phyloP scores from a whole-genome alignment of 1,140 invertebrate species.

The Myzus persicae region DNA sequence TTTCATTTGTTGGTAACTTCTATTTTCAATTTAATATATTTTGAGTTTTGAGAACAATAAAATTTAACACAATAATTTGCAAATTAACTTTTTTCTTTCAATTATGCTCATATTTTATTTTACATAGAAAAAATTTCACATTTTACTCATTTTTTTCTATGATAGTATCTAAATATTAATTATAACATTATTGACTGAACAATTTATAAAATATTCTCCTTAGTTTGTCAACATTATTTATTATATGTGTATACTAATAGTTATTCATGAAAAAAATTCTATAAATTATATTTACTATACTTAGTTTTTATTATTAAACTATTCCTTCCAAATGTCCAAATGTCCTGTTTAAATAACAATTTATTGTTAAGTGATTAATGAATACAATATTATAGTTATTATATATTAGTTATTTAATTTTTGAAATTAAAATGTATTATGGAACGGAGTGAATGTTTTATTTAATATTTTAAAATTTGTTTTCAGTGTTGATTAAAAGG shows the following conservation, averaged over 20 bases:
- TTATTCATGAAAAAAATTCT: not conserved
- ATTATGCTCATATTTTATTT: not conserved
- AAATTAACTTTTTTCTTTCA: not conserved
- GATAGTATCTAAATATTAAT: not conserved
- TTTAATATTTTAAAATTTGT: not conserved
- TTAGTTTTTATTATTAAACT: not conserved
- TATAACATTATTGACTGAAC: not conserved
- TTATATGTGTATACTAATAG: not conserved
- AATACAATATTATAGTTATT: not conserved
- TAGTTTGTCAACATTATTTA: not conserved
- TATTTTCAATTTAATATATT: not conserved
- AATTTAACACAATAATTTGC: not conserved
- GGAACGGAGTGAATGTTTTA: slow-evolving; percentile 42
- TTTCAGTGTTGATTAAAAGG: not conserved
- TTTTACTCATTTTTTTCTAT: not conserved
- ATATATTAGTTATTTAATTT: not conserved
- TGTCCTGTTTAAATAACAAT: not conserved
- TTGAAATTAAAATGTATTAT: not conserved
- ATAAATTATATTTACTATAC: not conserved
- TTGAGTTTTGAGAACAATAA: not conserved
- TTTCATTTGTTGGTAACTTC: not conserved
- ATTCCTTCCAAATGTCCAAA: not conserved
- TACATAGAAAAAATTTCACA: not conserved
- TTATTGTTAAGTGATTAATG: not conserved
- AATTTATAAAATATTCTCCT: not conserved